Evolutionary conservation across 1,140 invertebrate genomes (phyloP), one percentile per base, ranked within the genome.

Genomic region (Megathymus violae): DNA sequence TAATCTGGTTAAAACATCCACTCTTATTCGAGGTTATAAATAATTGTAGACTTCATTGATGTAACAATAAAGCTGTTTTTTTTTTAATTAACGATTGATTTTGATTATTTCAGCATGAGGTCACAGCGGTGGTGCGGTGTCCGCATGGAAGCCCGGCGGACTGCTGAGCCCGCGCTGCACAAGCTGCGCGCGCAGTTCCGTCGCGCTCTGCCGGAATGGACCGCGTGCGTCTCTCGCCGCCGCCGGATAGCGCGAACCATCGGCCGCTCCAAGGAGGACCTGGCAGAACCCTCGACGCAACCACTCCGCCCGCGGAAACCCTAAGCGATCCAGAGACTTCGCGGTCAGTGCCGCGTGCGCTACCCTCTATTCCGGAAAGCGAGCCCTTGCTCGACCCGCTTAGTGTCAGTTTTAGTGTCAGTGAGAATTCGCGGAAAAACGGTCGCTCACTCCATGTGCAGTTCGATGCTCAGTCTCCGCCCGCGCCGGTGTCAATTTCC

Each of bases 381-480:
- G 82, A 88, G 69, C 85, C 86, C 50, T 70, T 88, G 59, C 78
- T 90, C 54, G 78, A 69, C 17, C 73, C 73, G 62, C 62, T 76
- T 46, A 76, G 72, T 67, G 72, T 56, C 34, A 71, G 71, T 68
- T 62, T 76, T 40, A 71, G 71, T 68, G 62, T 76, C 51, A 64
- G 69, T 76, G 73, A 70, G 9, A 68, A 69, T 69, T 41, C 76
- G 64, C 74, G 78, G 15, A 84, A 78, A 25, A 78, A 83, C 59
- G 85, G 78, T 6, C 92, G 92, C 38, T 87, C 91, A 47, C 71
- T 88, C 4, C 94, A 93, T 56, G 94, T 95, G 41, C 93, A 95
- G 75, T 95, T 95, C 70, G 80, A 91, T 36, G 82, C 88, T 27
- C 84, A 89, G 63, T 89, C 91, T 27, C 87, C 84, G 13, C 77